Evolutionary conservation across 1,140 invertebrate genomes (phyloP).

Genomic region (Halesus radiatus): DNA sequence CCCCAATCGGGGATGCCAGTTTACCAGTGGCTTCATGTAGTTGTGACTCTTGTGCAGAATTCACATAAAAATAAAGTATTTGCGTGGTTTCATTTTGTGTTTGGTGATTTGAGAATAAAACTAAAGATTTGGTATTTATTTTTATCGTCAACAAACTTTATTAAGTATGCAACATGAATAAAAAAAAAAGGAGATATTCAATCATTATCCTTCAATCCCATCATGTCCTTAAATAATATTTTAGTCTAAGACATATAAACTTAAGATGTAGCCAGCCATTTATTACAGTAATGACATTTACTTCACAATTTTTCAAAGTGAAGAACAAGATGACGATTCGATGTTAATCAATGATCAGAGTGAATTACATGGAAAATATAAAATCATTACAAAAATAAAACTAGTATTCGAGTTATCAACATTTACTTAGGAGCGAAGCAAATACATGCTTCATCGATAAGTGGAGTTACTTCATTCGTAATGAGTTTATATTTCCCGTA

Average conservation of each 20-base stretch:
- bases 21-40: too few species aligned
- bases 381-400: background rate
- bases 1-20: too few species aligned
- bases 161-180: constrained; percentile 33
- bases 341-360: too few species aligned
- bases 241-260: constrained; percentile 17
- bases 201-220: background rate
- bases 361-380: too few species aligned
- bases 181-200: constrained; percentile 24
- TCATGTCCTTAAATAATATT: background rate
- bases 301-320: too few species aligned
- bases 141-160: constrained; percentile 39
- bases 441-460: too few species aligned
- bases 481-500: too few species aligned
- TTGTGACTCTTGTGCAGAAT: background rate
- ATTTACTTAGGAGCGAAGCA: background rate
- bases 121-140: constrained; percentile 19
- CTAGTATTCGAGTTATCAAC: background rate
- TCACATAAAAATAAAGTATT: background rate
- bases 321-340: too few species aligned
- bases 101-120: constrained; percentile 13
- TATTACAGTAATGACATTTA: too few species aligned
- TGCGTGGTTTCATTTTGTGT: too few species aligned
- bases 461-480: too few species aligned
- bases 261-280: background rate